Conservation (phyloP, 2,113 vertebrate species). For the Epinephelus moara region DNA sequence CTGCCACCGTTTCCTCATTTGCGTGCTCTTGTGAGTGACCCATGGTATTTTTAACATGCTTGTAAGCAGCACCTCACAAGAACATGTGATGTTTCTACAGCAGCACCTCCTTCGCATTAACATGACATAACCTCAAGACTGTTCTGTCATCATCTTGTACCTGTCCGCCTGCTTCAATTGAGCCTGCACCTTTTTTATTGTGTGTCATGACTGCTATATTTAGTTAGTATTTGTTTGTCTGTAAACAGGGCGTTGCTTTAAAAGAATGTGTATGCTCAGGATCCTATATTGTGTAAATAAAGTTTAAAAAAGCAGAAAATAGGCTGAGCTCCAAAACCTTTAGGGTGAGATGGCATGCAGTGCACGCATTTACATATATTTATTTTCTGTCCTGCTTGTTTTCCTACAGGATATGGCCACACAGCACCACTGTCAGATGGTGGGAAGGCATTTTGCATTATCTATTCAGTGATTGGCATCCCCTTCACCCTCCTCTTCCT, state of each 20-base stretch:
- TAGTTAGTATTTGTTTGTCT: background rate
- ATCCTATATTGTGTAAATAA: background rate
- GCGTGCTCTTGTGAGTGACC: background rate
- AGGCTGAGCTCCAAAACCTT: background rate
- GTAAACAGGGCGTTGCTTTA: background rate
- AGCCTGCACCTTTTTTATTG: background rate
- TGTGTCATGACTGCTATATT: background rate
- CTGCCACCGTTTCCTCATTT: slow-evolving; percentile 10
- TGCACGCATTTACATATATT: background rate
- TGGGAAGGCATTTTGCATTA: slow-evolving; percentile 96
- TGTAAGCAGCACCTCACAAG: slow-evolving; percentile 8
- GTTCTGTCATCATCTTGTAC: background rate
- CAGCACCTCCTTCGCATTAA: background rate
- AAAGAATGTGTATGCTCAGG: background rate
- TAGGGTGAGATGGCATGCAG: background rate
- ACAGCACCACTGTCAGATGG: slow-evolving; percentile 95
- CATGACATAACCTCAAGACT: background rate
- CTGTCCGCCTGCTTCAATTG: background rate
- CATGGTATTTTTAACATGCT: slow-evolving; percentile 32
- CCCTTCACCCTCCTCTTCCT: slow-evolving; percentile 98
- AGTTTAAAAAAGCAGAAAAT: background rate
- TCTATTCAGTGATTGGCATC: slow-evolving; percentile 96
- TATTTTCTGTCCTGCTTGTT: background rate
- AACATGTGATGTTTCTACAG: slow-evolving; percentile 6
- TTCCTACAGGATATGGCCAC: slow-evolving; percentile 92